Base-by-base conservation (phyloP, 2,888 invertebrate genomes). In the Exephanes ischioxanthus region DNA sequence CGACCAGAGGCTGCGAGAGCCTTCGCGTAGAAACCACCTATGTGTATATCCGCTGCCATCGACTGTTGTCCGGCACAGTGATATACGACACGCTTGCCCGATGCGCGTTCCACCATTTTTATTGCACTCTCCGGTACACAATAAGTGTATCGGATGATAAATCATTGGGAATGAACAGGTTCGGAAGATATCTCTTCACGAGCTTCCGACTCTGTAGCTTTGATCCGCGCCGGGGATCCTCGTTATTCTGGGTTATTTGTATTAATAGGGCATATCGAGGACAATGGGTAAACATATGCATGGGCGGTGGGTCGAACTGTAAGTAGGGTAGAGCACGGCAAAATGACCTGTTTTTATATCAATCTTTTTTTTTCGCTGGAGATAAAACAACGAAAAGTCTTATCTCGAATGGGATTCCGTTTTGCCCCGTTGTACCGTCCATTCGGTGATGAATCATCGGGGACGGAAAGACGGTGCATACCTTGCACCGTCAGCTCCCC, bases 1-100 rank as follows among this genome's bases (percentile, higher is more conserved):
- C 81, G 72, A 63, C 75, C 53, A 55, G 66, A 45, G 70, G 55
- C 77, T 45, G 37, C 73, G 55, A 58, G 71, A 75, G 63, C 70
- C 70, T 77, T 53, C 53, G 67, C 67, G 67, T 61, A 51, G 72
- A 80, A 84, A 78, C 67, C 73, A 81, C 77, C 55, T 73, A 33
- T 71, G 67, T 51, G n/a, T 76, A 53, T 76, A 37, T 33, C 30
- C 5, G 61, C 63, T 71, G n/a, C 58, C 58, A 58, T 71, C 22
- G 37, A 53, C n/a, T 53, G 33, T 41, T 26, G 30, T 67, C 48
- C 51, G n/a, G 14, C 26, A 6, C 30, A 37, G 30, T 70, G 75
- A 45, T 68, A 53, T 71, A 30, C 37, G 33, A 9, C 68, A 75
- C 26, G 72, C 16, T 70, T 16, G 45, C 63, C 26, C 70, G 79